These are phyloP conservation scores for Tragelaphus strepsiceros DNA, from an alignment of 2,113 vertebrate species.

Conservation along the genomic window DNA sequence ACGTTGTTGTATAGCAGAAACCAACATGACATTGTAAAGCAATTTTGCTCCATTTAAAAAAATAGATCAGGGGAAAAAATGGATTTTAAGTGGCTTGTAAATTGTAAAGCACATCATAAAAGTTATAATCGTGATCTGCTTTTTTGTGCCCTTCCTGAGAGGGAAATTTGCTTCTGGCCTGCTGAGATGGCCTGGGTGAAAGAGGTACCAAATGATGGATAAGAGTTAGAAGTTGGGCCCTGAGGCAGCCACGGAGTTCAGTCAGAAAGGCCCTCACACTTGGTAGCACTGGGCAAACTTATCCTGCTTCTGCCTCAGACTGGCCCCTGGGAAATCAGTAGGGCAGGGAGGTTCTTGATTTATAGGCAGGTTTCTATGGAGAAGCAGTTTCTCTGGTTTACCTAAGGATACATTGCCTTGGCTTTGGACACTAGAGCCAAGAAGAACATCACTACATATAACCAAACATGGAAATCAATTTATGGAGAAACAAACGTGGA, in stretches of 20 bases:
- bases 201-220: background rate
- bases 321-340: background rate
- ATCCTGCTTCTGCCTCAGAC: background rate
- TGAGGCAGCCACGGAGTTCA: background rate
- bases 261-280: background rate
- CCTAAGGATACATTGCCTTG: background rate
- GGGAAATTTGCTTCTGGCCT: background rate
- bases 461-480: background rate
- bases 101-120: background rate
- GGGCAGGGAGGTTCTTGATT: background rate
- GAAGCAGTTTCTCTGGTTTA: background rate
- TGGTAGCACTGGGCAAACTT: background rate
- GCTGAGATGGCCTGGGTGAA: background rate
- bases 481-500: background rate
- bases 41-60: background rate
- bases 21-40: background rate
- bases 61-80: background rate
- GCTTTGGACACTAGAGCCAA: background rate
- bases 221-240: background rate
- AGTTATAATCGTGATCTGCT: background rate
- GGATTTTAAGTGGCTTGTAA: background rate
- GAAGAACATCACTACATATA: background rate
- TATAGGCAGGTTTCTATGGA: background rate
- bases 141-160: background rate
- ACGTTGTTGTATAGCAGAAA: background rate